These are phyloP conservation scores for Drosophila busckii DNA, from an alignment of 1,140 invertebrate genomes.

Conservation along the genomic window DNA sequence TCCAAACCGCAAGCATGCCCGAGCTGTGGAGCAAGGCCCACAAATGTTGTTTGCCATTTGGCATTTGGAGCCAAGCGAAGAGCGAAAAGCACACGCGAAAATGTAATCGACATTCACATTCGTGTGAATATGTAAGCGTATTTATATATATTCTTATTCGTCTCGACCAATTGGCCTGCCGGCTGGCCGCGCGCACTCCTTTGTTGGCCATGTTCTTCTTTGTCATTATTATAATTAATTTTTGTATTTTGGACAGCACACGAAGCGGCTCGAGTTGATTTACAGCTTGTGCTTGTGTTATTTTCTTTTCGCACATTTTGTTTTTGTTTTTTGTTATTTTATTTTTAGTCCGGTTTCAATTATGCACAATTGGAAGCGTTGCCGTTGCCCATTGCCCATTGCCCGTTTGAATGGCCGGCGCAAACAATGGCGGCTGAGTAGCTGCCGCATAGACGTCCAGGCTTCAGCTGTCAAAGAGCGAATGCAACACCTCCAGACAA, in stretches of 20 bases:
- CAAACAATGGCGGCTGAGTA: slow-evolving; percentile 38
- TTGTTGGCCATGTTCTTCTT: slow-evolving; percentile 14
- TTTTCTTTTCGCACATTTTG: slow-evolving; percentile 1
- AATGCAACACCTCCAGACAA: slow-evolving; percentile 48
- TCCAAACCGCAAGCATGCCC: slow-evolving; percentile 1
- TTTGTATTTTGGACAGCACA: slow-evolving; percentile 39
- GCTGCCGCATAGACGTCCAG: slow-evolving; percentile 17
- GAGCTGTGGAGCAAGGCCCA: slow-evolving; percentile 11
- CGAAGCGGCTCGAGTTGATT: slow-evolving; percentile 56
- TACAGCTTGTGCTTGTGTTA: slow-evolving; percentile 34
- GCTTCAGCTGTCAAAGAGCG: slow-evolving; percentile 19
- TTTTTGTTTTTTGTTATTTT: slow-evolving; percentile 13
- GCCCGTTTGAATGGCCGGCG: slow-evolving; percentile 11
- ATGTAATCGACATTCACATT: slow-evolving; percentile 61
- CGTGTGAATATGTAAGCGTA: too few relatives aligned
- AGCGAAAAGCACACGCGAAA: slow-evolving; percentile 55
- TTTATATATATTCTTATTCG: slow-evolving; percentile 1
- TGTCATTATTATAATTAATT: slow-evolving; percentile 62
- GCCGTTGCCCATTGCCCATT: too few relatives aligned
- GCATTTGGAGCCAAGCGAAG: too few relatives aligned
- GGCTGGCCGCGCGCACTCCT: not conserved
- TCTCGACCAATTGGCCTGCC: slow-evolving; percentile 9
- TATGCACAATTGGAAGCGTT: slow-evolving; percentile 62
- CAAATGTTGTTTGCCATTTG: slow-evolving; percentile 39
- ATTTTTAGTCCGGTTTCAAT: slow-evolving; percentile 35